Base-by-base conservation (phyloP, 2,888 invertebrate genomes). In the Alsophila aescularia region DNA sequence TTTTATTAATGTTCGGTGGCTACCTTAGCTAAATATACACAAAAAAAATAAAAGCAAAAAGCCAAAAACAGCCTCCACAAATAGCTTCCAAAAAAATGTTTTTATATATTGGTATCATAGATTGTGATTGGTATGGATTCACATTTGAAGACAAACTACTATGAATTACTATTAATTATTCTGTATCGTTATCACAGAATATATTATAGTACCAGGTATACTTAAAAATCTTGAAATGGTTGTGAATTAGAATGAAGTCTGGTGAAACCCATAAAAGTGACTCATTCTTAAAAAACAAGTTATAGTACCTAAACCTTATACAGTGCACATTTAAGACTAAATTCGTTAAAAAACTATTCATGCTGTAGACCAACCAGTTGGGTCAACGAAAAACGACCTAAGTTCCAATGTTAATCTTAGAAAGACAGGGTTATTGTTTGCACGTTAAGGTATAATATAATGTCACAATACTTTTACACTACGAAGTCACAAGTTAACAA, bases 201-300 rank as follows among this genome's bases (percentile, higher is more conserved):
- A n/a, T n/a, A n/a, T n/a, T n/a, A n/a, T n/a, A n/a, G n/a, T n/a
- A n/a, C n/a, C n/a, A n/a, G n/a, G n/a, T n/a, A n/a, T n/a, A n/a
- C n/a, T n/a, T n/a, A n/a, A n/a, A n/a, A n/a, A n/a, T n/a, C n/a
- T n/a, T n/a, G n/a, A n/a, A n/a, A n/a, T n/a, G n/a, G n/a, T n/a
- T n/a, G n/a, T n/a, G n/a, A n/a, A n/a, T n/a, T n/a, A n/a, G 50
- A 42, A 42, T 50, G 41, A 42, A 42, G 9, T 35, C 18, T 27
- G 27, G 18, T 18, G 42, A 48, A 49, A 39, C 10, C 24, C 42
- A 36, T 16, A 42, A 12, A 18, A 13, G 7, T 18, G 34, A 36
- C 29, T 35, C 34, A 34, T 16, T 5, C 5, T 0, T 1, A 24
- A 27, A 35, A 8, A 15, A 14, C 16, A 52, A 18, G 12, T 24